Percentiles rank a stretch among this genome's conserved stretches.
Conservation (phyloP, 1,140 invertebrate species). For the Paraescarpia echinospica region DNA sequence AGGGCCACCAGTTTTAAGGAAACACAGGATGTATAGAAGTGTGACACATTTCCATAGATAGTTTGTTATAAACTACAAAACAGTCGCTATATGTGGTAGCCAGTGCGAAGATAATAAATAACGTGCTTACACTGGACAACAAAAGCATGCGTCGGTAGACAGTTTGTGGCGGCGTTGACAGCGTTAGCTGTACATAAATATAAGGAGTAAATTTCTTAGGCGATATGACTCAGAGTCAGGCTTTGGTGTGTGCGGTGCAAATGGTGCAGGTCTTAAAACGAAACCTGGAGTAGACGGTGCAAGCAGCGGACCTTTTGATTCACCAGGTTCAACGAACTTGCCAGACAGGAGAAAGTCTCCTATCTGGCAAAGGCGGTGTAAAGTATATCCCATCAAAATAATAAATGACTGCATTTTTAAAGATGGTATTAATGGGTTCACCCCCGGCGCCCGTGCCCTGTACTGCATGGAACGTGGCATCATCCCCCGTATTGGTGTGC, state of each 20-base stretch:
- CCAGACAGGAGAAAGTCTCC: too few species aligned
- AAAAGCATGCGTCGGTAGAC: not conserved
- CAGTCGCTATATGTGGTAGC: not conserved
- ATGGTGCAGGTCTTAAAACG: not conserved
- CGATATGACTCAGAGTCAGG: not conserved
- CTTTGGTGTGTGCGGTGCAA: not conserved
- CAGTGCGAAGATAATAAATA: not conserved
- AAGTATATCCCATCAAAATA: too few species aligned
- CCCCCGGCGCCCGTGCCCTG: not conserved
- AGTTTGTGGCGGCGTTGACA: not conserved
- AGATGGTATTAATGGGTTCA: not conserved
- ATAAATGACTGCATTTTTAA: too few species aligned
- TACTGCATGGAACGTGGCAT: not conserved
- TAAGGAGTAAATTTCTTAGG: not conserved
- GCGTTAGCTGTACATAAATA: not conserved
- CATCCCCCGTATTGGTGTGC: too few species aligned
- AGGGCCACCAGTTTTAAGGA: not conserved
- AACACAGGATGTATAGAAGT: not conserved
- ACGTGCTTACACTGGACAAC: not conserved
- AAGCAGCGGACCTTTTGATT: not conserved
- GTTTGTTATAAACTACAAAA: not conserved
- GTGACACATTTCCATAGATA: not conserved
- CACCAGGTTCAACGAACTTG: not conserved
- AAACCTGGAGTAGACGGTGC: not conserved
- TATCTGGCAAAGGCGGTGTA: too few species aligned